These are phyloP conservation scores for Columba guinea DNA, from an alignment of 2,797 vertebrate species.

Conservation along the genomic window DNA sequence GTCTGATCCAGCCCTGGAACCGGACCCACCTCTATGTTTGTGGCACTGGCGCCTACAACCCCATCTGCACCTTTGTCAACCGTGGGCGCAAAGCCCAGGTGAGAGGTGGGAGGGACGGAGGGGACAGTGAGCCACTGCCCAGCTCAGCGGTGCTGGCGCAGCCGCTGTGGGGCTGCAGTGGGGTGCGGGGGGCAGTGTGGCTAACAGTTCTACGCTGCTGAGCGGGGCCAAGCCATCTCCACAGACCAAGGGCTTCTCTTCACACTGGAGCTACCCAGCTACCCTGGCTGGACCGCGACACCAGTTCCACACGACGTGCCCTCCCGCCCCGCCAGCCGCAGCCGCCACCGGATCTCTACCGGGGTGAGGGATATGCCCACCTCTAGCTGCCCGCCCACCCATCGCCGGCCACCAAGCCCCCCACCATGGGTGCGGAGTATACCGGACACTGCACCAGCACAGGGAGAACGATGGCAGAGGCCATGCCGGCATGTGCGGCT, in stretches of 20 bases:
- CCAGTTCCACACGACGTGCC: neutral
- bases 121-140: neutral
- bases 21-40: conserved; percentile 97
- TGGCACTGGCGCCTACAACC: conserved; percentile 97
- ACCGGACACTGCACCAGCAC: fast-evolving
- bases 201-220: neutral
- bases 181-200: neutral
- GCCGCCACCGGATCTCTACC: neutral
- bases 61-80: conserved; percentile 96
- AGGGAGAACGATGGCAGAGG: neutral
- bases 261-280: fast-evolving
- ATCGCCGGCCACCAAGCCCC: neutral
- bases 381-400: neutral
- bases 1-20: conserved; percentile 98
- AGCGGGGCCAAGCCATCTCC: neutral
- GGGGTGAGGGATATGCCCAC: fast-evolving
- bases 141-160: fast-evolving
- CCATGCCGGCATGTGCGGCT: fast-evolving
- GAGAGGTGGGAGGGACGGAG: conserved; percentile 43
- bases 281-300: neutral
- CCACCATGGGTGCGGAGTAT: neutral
- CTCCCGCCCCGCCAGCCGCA: neutral
- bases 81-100: conserved; percentile 96
- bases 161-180: fast-evolving
- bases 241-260: neutral